phyloP scores from a whole-genome alignment of 2,888 invertebrate genomes.

The Caenorhabditis angaria region DNA sequence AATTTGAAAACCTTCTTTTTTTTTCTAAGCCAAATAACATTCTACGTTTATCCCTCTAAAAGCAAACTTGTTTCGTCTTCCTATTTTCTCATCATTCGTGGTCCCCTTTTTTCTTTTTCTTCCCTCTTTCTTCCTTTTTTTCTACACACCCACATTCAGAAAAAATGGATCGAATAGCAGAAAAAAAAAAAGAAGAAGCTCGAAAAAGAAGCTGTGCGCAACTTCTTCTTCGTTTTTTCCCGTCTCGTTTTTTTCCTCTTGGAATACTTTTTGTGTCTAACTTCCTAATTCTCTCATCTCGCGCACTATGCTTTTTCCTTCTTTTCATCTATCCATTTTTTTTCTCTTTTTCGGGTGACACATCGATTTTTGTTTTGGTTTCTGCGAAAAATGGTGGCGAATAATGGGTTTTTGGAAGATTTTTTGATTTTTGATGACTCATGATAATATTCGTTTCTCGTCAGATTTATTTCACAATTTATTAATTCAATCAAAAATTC shows the following conservation, averaged over 20 bases:
- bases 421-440: not conserved
- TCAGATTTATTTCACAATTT: too few species aligned
- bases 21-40: too few species aligned
- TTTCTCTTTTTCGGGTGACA: not conserved
- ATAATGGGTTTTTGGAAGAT: not conserved
- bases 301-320: not conserved
- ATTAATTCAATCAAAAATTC: too few species aligned
- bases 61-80: not conserved
- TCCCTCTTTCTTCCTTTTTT: not conserved
- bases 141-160: not conserved
- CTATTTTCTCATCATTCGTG: not conserved
- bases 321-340: not conserved
- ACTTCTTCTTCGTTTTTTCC: not conserved
- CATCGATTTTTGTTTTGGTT: constrained; percentile 4
- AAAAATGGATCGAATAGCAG: not conserved
- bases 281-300: not conserved
- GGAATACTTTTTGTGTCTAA: not conserved
- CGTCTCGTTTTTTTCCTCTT: constrained; percentile 6
- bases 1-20: too few species aligned
- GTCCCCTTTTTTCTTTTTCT: not conserved
- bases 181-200: constrained; percentile 1
- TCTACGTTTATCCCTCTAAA: not conserved
- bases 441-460: not conserved
- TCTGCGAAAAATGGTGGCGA: not conserved
- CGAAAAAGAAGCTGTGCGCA: not conserved